Evolutionary conservation across 2,797 vertebrate species (phyloP).

Genomic region (Falco concolor): DNA sequence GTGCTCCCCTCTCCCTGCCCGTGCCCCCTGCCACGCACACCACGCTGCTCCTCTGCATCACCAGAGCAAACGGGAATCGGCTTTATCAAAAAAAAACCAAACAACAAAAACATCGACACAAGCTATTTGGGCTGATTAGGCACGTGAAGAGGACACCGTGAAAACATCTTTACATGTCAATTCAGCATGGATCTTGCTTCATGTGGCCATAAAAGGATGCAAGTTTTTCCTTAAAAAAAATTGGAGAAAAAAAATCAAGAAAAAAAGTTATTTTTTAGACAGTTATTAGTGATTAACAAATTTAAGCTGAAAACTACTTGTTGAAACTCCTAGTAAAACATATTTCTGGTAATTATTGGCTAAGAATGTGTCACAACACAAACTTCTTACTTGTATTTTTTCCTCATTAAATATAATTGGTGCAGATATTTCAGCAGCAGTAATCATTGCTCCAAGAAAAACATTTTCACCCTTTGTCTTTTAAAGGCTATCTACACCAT

Average conservation of each 20-base stretch:
- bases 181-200: neutral
- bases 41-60: fast-evolving
- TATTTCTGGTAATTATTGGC: neutral
- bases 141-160: neutral
- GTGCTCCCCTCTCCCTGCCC: neutral
- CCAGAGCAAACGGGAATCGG: fast-evolving
- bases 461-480: neutral
- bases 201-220: neutral
- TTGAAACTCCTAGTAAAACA: neutral
- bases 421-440: neutral
- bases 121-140: neutral
- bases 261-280: neutral
- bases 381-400: neutral
- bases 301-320: neutral
- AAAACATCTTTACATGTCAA: neutral
- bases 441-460: neutral
- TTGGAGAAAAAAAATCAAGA: neutral
- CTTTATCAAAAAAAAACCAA: neutral
- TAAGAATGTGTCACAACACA: neutral
- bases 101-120: neutral
- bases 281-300: neutral
- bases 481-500: neutral
- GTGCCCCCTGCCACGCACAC: neutral
- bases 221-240: neutral
- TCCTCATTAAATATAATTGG: slow-evolving; percentile 14